Evolutionary conservation across 2,888 invertebrate species (phyloP).

Genomic region (Andrena praecox): DNA sequence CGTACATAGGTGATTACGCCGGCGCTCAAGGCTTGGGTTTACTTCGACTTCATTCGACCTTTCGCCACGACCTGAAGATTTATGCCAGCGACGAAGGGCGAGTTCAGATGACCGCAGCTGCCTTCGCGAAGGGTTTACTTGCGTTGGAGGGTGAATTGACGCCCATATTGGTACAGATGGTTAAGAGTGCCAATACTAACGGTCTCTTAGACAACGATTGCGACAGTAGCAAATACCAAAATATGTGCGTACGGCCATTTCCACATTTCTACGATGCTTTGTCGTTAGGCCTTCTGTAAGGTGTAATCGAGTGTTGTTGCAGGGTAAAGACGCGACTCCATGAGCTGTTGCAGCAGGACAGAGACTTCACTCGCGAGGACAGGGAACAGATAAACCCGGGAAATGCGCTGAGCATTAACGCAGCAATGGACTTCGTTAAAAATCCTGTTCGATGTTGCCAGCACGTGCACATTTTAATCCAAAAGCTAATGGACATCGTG

Average conservation of each 20-base stretch:
- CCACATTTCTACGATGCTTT: neutral
- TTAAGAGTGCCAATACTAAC: constrained; percentile 99
- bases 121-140: constrained; percentile 98
- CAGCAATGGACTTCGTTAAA: constrained; percentile 97
- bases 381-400: constrained; percentile 96
- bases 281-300: constrained; percentile 16
- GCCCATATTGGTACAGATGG: constrained; percentile 99
- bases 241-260: constrained; percentile 89
- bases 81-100: constrained; percentile 99
- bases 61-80: constrained; percentile 99
- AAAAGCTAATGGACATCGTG: constrained; percentile 94
- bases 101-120: constrained; percentile 99
- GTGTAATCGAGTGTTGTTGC: constrained; percentile 50
- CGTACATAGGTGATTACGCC: constrained; percentile 90
- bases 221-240: constrained; percentile 97
- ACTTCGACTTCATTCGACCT: constrained; percentile 97
- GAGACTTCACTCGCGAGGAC: constrained; percentile 94
- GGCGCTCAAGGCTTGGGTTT: constrained; percentile 98
- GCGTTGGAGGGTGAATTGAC: constrained; percentile 99
- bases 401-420: constrained; percentile 94
- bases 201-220: constrained; percentile 99
- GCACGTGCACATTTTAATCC: constrained; percentile 94
- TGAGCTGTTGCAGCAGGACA: constrained; percentile 95
- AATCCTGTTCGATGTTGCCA: constrained; percentile 98
- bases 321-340: constrained; percentile 98